These are phyloP conservation scores for Euclidia mi DNA, from an alignment of 2,888 invertebrate species.

Conservation along the genomic window DNA sequence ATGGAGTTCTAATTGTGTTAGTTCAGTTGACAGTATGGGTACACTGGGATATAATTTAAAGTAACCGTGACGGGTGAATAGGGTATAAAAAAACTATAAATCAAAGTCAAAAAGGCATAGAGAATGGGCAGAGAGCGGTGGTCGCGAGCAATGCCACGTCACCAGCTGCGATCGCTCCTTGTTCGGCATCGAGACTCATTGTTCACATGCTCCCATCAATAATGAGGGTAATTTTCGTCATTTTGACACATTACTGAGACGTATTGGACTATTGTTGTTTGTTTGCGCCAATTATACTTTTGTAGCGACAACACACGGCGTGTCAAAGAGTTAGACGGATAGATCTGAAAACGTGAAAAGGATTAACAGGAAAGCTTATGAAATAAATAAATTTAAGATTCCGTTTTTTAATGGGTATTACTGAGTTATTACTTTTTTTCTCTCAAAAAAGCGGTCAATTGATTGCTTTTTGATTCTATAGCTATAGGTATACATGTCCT, in stretches of 20 bases:
- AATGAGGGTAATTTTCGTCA: slow-evolving; percentile 88
- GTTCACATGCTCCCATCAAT: slow-evolving; percentile 84
- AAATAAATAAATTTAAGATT: no score
- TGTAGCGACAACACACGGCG: slow-evolving; percentile 19
- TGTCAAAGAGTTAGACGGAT: slow-evolving; percentile 20
- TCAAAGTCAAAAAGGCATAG: slow-evolving; percentile 91
- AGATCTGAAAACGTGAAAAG: no score
- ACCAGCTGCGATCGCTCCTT: slow-evolving; percentile 79
- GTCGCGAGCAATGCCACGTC: slow-evolving; percentile 81
- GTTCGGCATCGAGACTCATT: slow-evolving; percentile 74
- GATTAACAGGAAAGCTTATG: no score
- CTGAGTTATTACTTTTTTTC: no score
- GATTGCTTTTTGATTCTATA: no score
- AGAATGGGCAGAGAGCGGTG: slow-evolving; percentile 84
- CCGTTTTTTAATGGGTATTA: no score
- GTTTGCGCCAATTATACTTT: slow-evolving; percentile 66
- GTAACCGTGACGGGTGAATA: slow-evolving; percentile 88
- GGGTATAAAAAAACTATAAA: slow-evolving; percentile 89
- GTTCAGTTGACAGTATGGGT: slow-evolving; percentile 42
- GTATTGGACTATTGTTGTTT: slow-evolving; percentile 83
- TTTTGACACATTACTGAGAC: slow-evolving; percentile 87
- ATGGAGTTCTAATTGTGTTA: slow-evolving; percentile 52
- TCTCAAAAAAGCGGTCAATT: no score
- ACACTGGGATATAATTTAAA: slow-evolving; percentile 78
- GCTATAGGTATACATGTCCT: no score